Evolutionary conservation across 2,888 invertebrate genomes (phyloP), one percentile per base, ranked within the genome.

Genomic region (Ophioninae sp.): DNA sequence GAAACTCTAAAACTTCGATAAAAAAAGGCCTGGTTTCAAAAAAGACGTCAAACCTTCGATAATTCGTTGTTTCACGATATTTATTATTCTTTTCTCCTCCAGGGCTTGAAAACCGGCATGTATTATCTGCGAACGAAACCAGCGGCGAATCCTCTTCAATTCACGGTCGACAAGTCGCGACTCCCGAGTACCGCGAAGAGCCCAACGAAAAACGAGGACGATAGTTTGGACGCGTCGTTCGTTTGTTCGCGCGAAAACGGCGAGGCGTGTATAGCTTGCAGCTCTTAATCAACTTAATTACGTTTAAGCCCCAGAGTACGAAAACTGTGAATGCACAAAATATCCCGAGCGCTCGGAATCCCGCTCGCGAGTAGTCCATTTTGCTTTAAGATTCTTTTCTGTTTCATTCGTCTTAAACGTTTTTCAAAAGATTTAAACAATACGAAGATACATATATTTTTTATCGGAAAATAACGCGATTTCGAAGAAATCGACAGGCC

Each of bases 101-200:
- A 95, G 95, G 99, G 99, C 3, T 94, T 99, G 81, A 99, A 99
- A 94, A 99, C 99, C 0, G 99, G 99, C 73, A 99, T 99, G 99
- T 99, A 99, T 93, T 99, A 99, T 92, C 94, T 99, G 86, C 95
- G 99, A 72, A 99, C 99, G 0, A 99, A 98, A 92, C 98, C 99
- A 7, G 99, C 99, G 0, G 98, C 97, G 1, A 96, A 97, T 92
- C 98, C 99, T 6, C 98, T 99, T 88, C 98, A 99, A 92, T 99
- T 99, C 93, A 99, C 99, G 0, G 98, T 99, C 0, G 98, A 99
- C 93, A 99, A 99, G 92, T 94, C 94, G 0, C 96, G 95, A 89
- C 91, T 96, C 37, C 91, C 84, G 81, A 91, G 88, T 75, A 65
- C 76, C 13, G 87, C 89, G 87, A 92, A 91, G 13, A 93, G 78